phyloP scores from a whole-genome alignment of 2,888 invertebrate genomes.

The Tinea pellionella region DNA sequence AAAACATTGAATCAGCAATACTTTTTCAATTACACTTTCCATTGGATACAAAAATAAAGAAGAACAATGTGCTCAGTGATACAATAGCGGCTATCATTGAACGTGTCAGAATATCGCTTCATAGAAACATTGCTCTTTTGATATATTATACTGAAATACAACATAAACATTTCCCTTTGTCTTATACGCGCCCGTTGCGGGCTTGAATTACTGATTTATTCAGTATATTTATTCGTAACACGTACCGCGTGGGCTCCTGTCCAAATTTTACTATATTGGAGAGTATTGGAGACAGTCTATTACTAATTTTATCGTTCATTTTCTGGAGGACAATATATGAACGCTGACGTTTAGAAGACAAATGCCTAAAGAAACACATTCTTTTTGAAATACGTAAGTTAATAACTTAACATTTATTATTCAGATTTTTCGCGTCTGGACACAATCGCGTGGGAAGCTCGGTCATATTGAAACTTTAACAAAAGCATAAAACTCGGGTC shows the following conservation, averaged over 20 bases:
- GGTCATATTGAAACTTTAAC: neutral
- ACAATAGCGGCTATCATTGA: neutral
- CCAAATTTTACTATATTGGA: neutral
- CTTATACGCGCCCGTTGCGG: neutral
- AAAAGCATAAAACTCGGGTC: neutral
- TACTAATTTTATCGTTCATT: neutral
- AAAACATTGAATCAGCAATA: neutral
- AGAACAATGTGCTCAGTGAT: neutral
- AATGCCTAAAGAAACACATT: neutral
- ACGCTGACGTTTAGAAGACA: too few species aligned
- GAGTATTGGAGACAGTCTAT: neutral
- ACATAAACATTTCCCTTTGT: neutral
- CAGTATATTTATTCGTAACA: neutral
- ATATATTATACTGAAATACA: neutral
- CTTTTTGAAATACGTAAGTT: neutral
- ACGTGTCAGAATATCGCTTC: neutral
- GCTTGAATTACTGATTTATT: conserved; percentile 3
- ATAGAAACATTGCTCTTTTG: neutral
- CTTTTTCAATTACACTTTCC: neutral
- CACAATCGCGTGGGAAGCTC: neutral
- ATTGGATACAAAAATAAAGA: neutral
- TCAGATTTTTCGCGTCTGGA: neutral
- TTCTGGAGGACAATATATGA: too few species aligned
- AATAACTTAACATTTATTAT: neutral
- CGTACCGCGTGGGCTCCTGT: neutral